A percentile compares a stretch with the other conserved stretches of the same genome.
Evolutionary conservation across 2,888 invertebrate species (phyloP).

Genomic region (Ctenicera cuprea): DNA sequence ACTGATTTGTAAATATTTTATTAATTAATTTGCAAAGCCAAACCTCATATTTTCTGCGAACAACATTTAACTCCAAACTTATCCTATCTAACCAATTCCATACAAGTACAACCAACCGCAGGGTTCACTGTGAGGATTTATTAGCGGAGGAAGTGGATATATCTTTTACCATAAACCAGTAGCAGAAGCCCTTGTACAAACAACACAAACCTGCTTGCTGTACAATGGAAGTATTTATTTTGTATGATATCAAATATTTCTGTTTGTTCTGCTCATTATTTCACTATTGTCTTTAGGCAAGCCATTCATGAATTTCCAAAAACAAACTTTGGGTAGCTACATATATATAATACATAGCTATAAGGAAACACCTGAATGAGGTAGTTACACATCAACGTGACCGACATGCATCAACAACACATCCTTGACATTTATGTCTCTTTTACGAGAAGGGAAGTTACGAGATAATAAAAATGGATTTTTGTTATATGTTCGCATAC

Average conservation of each 20-base stretch:
- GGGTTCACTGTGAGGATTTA: slow-evolving; percentile 3
- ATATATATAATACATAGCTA: neutral
- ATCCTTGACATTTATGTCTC: slow-evolving; percentile 33
- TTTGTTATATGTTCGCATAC: slow-evolving; percentile 29
- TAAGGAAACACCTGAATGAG: neutral
- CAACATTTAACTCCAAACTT: neutral
- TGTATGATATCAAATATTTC: neutral
- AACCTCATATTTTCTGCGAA: too few species aligned
- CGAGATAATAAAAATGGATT: slow-evolving; percentile 30
- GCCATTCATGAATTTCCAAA: too few species aligned
- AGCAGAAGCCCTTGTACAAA: neutral
- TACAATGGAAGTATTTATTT: neutral
- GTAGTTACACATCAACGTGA: neutral
- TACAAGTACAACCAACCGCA: neutral
- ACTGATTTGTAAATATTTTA: too few species aligned
- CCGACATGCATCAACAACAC: slow-evolving; percentile 20
- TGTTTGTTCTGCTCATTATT: neutral
- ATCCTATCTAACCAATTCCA: neutral
- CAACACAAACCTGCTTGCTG: neutral
- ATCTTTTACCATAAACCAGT: slow-evolving; percentile 6
- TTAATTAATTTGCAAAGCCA: too few species aligned
- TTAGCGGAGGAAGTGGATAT: slow-evolving; percentile 16
- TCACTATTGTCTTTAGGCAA: neutral
- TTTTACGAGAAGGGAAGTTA: slow-evolving; percentile 35
- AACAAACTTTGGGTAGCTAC: too few species aligned